These are phyloP conservation scores for Lophura nycthemera DNA, from an alignment of 2,113 vertebrate genomes.

Conservation along the genomic window DNA sequence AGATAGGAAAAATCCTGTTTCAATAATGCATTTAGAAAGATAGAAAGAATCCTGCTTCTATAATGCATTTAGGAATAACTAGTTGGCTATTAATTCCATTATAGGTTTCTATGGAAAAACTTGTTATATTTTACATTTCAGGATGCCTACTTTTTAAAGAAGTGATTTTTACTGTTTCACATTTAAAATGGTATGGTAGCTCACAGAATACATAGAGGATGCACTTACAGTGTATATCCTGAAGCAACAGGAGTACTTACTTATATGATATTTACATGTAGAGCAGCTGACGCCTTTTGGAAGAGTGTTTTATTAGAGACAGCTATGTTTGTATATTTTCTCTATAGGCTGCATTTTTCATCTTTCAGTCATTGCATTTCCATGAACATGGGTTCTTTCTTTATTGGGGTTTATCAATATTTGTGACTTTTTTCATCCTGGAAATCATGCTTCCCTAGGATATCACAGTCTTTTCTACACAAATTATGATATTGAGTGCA, in stretches of 20 bases:
- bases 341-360: neutral
- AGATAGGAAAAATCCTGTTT: neutral
- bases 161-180: neutral
- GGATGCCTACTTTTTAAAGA: neutral
- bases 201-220: neutral
- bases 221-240: neutral
- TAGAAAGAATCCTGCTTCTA: neutral
- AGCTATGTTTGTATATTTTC: neutral
- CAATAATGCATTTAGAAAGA: neutral
- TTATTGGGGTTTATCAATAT: neutral
- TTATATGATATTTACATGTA: neutral
- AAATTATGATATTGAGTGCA: neutral
- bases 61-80: neutral
- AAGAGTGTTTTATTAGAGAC: neutral
- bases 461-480: neutral
- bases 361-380: neutral
- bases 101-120: neutral
- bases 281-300: neutral
- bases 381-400: neutral
- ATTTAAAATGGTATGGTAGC: neutral
- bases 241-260: neutral
- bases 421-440: fast-evolving
- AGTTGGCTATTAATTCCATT: neutral
- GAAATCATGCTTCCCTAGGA: neutral
- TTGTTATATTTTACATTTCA: neutral